Percentiles rank a stretch among this genome's conserved stretches.
Conservation (phyloP, 2,888 invertebrate genomes). For the Nebria salina region DNA sequence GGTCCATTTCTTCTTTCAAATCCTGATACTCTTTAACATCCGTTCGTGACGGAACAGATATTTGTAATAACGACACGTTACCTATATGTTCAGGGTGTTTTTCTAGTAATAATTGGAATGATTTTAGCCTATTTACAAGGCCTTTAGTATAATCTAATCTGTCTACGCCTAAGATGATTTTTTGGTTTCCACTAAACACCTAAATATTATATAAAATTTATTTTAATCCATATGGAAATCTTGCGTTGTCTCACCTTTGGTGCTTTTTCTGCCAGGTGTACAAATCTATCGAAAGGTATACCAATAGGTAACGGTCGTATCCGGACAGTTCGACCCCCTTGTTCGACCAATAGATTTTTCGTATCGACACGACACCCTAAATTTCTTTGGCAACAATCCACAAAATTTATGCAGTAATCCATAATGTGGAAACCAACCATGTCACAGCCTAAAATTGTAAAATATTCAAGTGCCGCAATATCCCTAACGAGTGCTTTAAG, state of each 20-base stretch:
- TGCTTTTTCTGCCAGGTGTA: slow-evolving; percentile 78
- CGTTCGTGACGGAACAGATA: slow-evolving; percentile 88
- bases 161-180: slow-evolving; percentile 88
- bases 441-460: slow-evolving; percentile 72
- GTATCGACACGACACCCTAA: slow-evolving; percentile 89
- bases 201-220: slow-evolving; percentile 54
- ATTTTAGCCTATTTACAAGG: slow-evolving; percentile 81
- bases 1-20: slow-evolving; percentile 90
- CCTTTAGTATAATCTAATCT: slow-evolving; percentile 92
- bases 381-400: slow-evolving; percentile 89
- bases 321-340: slow-evolving; percentile 85
- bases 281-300: slow-evolving; percentile 88
- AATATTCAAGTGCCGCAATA: too few species aligned
- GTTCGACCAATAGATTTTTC: slow-evolving; percentile 86
- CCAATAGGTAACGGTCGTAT: slow-evolving; percentile 88
- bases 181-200: slow-evolving; percentile 74
- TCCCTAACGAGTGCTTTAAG: not conserved
- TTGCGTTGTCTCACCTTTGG: slow-evolving; percentile 60
- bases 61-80: slow-evolving; percentile 84
- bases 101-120: slow-evolving; percentile 82
- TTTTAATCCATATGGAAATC: not conserved
- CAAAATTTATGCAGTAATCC: slow-evolving; percentile 90
- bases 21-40: slow-evolving; percentile 92
- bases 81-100: slow-evolving; percentile 88
- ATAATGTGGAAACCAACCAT: slow-evolving; percentile 94